Conservation (phyloP, 2,888 invertebrate species). For the Sphaeridia pumilis region DNA sequence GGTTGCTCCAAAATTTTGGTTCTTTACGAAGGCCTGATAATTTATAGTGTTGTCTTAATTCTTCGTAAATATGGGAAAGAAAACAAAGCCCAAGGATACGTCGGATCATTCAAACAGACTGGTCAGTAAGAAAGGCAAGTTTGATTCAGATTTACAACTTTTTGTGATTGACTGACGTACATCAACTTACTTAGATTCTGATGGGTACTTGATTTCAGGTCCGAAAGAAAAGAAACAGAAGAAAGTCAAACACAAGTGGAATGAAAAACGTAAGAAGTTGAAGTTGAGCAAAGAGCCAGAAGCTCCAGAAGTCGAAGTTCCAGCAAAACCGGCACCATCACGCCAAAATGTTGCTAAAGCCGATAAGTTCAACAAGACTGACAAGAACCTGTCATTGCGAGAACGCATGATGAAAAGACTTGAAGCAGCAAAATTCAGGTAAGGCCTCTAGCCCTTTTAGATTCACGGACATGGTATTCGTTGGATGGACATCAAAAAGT, state of each 20-base stretch:
- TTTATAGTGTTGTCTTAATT: too few relatives aligned
- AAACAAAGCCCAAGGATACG: background rate
- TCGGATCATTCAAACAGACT: background rate
- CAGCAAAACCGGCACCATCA: background rate
- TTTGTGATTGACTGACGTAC: too few relatives aligned
- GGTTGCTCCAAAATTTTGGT: too few relatives aligned
- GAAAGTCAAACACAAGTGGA: slow-evolving; percentile 1
- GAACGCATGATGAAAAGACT: slow-evolving; percentile 58
- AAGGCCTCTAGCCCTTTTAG: slow-evolving; percentile 6
- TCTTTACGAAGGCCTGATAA: too few relatives aligned
- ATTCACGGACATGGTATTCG: background rate
- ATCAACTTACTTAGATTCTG: too few relatives aligned
- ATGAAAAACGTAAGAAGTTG: background rate
- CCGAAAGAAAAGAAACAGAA: background rate
- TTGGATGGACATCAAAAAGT: slow-evolving; percentile 1
- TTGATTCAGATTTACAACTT: background rate
- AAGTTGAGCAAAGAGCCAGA: background rate
- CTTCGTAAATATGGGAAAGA: background rate
- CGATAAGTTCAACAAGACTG: too few relatives aligned
- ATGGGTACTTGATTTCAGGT: too few relatives aligned
- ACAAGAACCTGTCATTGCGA: slow-evolving; percentile 37
- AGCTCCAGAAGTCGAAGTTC: background rate
- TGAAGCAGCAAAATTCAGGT: slow-evolving; percentile 51
- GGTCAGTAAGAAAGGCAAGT: background rate
- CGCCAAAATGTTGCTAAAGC: background rate